Percentiles rank a stretch among this genome's conserved stretches.
These are phyloP conservation scores for Camelus dromedarius DNA, from an alignment of 2,113 vertebrate genomes.

Conservation along the genomic window DNA sequence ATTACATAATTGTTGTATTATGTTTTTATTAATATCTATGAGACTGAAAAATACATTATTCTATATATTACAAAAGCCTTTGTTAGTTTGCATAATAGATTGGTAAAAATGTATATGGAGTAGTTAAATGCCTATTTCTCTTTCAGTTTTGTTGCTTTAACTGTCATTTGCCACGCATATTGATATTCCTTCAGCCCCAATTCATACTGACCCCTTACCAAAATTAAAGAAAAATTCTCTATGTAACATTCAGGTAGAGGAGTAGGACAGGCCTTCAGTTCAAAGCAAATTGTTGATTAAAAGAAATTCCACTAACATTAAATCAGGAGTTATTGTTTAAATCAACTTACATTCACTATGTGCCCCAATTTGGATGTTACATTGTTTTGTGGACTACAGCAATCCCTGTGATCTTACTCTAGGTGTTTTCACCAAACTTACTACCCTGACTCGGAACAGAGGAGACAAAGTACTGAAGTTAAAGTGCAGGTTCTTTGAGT, in stretches of 20 bases:
- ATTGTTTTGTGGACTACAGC: not conserved
- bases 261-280: not conserved
- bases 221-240: conserved; percentile 8
- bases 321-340: not conserved
- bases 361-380: not conserved
- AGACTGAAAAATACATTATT: conserved; percentile 38
- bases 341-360: not conserved
- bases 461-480: not conserved
- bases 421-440: not conserved
- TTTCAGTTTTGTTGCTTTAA: conserved; percentile 46
- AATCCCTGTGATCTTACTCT: not conserved
- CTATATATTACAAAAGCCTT: conserved; percentile 5
- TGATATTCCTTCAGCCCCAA: not conserved
- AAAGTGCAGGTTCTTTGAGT: not conserved
- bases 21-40: not conserved
- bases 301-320: not conserved
- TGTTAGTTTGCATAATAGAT: conserved; percentile 20
- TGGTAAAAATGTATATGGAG: not conserved
- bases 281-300: conserved; percentile 4
- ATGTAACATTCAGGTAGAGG: not conserved
- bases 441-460: not conserved
- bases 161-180: conserved; percentile 7
- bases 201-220: not conserved
- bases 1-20: not conserved
- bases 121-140: conserved; percentile 38